A percentile compares a stretch with the other conserved stretches of the same genome.
phyloP scores from a whole-genome alignment of 2,113 vertebrate species.

The Opisthocomus hoazin region DNA sequence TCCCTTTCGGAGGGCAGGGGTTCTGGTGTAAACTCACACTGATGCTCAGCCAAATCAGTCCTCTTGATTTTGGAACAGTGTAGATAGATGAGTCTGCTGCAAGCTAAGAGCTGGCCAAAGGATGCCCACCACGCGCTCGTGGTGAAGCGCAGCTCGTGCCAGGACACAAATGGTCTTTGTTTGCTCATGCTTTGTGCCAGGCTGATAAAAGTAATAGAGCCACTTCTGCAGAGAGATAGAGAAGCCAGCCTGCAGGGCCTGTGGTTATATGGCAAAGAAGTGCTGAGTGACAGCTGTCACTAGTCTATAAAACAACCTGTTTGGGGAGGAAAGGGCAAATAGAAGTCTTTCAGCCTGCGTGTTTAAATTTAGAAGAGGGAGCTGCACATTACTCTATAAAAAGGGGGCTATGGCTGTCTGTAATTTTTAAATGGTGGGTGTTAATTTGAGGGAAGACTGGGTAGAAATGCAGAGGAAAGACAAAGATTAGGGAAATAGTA shows the following conservation, averaged over 20 bases:
- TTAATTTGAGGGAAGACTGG: background rate
- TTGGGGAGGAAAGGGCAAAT: background rate
- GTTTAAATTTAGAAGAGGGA: background rate
- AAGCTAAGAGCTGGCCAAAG: background rate
- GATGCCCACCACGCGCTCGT: background rate
- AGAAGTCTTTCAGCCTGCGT: background rate
- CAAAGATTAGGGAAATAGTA: background rate
- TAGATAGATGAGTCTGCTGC: background rate
- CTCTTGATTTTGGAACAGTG: background rate
- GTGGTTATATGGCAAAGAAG: no score
- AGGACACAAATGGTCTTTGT: fast-evolving
- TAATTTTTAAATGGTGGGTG: background rate
- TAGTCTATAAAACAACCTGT: background rate
- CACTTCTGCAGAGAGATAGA: background rate
- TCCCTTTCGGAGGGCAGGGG: fast-evolving
- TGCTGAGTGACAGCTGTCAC: background rate
- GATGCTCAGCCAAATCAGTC: background rate
- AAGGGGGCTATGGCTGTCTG: background rate
- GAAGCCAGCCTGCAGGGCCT: no score
- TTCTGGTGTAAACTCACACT: fast-evolving
- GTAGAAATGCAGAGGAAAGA: background rate
- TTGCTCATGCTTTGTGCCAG: background rate
- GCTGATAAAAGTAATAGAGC: background rate
- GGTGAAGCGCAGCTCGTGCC: fast-evolving
- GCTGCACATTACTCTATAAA: background rate